phyloP scores from a whole-genome alignment of 1,140 invertebrate genomes.

The Brachionus plicatilis region DNA sequence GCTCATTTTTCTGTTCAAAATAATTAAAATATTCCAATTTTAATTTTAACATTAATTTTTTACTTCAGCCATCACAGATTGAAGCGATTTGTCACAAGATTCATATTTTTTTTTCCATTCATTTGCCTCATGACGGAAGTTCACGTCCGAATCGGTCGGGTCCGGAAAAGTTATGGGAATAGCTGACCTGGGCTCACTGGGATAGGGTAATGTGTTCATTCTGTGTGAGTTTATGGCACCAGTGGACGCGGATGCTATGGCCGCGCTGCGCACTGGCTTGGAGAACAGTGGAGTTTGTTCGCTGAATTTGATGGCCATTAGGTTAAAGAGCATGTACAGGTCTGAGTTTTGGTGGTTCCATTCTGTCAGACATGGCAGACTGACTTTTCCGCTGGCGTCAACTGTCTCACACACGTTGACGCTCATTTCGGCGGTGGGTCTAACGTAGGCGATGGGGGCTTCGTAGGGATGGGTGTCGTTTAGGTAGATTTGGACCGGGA shows the following conservation, averaged over 20 bases:
- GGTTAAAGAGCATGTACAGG: constrained; percentile 75
- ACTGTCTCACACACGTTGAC: constrained; percentile 93
- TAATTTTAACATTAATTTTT: constrained; percentile 23
- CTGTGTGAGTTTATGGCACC: neutral
- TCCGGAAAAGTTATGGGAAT: constrained; percentile 43
- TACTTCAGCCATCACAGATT: constrained; percentile 67
- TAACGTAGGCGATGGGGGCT: constrained; percentile 95
- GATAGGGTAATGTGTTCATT: constrained; percentile 43
- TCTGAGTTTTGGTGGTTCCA: constrained; percentile 81
- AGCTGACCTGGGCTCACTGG: constrained; percentile 20
- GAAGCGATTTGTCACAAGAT: constrained; percentile 67
- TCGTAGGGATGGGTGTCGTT: constrained; percentile 93
- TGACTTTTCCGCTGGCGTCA: constrained; percentile 89
- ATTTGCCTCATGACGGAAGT: constrained; percentile 44
- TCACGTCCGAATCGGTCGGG: constrained; percentile 43
- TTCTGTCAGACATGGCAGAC: constrained; percentile 90
- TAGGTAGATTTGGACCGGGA: constrained; percentile 90
- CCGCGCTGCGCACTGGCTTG: constrained; percentile 44
- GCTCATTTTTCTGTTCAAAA: constrained; percentile 62
- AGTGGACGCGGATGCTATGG: neutral
- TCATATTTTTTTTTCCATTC: constrained; percentile 81
- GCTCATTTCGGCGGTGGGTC: constrained; percentile 86
- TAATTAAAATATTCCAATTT: neutral
- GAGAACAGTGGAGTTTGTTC: constrained; percentile 86
- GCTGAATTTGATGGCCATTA: constrained; percentile 86